Evolutionary conservation across 2,113 vertebrate species (phyloP), one percentile per base, ranked within the genome.

Genomic region (Carollia perspicillata): DNA sequence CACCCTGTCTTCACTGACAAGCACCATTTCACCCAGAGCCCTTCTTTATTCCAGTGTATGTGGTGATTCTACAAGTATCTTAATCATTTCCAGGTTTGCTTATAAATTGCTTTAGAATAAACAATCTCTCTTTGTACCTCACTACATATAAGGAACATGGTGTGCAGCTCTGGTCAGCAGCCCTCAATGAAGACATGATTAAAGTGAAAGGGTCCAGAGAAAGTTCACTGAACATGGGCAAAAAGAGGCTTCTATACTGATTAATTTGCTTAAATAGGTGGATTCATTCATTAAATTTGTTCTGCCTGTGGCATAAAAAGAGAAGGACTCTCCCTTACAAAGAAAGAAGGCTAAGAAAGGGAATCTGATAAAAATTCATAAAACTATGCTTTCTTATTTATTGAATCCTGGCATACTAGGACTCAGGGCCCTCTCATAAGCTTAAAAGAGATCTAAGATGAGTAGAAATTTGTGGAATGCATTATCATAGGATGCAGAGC

Each of bases 61-160:
- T 87, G 88, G 94, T 97, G 95, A 97, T 88, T 90, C 94, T 65
- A 92, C 60, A 94, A 96, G 49, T 96, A 93, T 95, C 96, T 97
- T 98, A 97, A 98, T 97, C 89, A 96, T 93, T 97, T 95, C 95
- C 97, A 97, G 97, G 55, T 77, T 66, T 86, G 94, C 94, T 95
- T 94, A 94, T 92, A 96, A 95, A 96, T 94, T 95, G 96, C 90
- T 96, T 97, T 89, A 97, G 96, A 93, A 95, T 96, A 95, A 98
- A 97, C 95, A 97, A 0, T 95, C 84, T 97, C 44, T 94, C 92
- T 95, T 97, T 96, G 83, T 96, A 94, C 84, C 92, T 97, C 49
- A 69, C 97, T 89, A 80, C 79, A 77, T 72, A 96, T 75, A 69
- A 94, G 66, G 90, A 95, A 97, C 94, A 90, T 88, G 79, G 74